Conservation (phyloP, 2,797 vertebrate species). For the Aplochiton taeniatus region DNA sequence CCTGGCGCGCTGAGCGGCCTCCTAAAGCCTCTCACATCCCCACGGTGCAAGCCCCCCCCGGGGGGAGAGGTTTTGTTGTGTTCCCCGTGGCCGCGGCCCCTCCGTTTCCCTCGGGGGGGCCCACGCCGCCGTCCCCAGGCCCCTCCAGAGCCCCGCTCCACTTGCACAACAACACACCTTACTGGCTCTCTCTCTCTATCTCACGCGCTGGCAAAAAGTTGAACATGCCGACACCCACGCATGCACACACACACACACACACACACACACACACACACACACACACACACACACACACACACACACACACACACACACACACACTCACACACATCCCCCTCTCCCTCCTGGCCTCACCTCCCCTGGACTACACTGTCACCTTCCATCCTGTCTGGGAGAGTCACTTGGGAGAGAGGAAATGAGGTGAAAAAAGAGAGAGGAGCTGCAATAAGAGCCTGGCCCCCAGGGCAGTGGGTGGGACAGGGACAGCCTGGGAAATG, state of each 20-base stretch:
- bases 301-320: no score
- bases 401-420: constrained; percentile 71
- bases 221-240: no score
- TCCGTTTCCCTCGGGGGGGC: constrained; percentile 17
- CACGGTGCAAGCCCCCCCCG: constrained; percentile 34
- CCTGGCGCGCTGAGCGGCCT: no score
- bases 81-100: constrained; percentile 47
- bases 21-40: no score
- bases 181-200: not conserved
- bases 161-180: not conserved
- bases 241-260: no score
- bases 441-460: constrained; percentile 72
- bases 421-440: constrained; percentile 68
- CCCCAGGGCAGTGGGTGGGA: constrained; percentile 72
- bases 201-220: no score
- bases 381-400: constrained; percentile 65
- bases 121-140: constrained; percentile 7
- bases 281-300: no score
- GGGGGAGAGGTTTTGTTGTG: constrained; percentile 19
- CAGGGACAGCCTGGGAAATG: constrained; percentile 76
- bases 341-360: constrained; percentile 41
- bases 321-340: not conserved
- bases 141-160: not conserved
- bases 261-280: no score
- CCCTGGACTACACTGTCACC: constrained; percentile 61